A percentile compares a stretch with the other conserved stretches of the same genome.
Evolutionary conservation across 2,888 invertebrate species (phyloP).

Genomic region (Phragmatobia fuliginosa): DNA sequence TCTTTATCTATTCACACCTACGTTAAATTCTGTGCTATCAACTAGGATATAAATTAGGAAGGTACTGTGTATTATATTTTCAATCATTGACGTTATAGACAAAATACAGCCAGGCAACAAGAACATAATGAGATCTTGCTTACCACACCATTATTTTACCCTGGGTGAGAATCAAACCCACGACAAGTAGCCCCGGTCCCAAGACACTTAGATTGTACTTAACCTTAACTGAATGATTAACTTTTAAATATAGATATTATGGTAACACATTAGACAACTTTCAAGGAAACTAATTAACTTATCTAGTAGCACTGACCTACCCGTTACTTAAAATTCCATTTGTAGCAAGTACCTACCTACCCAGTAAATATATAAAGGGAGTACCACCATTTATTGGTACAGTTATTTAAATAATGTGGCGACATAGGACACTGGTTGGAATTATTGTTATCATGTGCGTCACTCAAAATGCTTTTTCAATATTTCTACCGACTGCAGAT

Average conservation of each 20-base stretch:
- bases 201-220: neutral
- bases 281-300: slow-evolving; percentile 42
- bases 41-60: too few relatives aligned
- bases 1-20: too few relatives aligned
- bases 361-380: slow-evolving; percentile 28
- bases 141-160: too few relatives aligned
- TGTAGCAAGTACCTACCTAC: slow-evolving; percentile 11
- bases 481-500: slow-evolving; percentile 61
- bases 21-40: too few relatives aligned
- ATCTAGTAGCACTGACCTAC: slow-evolving; percentile 76
- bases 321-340: slow-evolving; percentile 54
- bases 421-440: slow-evolving; percentile 35
- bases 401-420: slow-evolving; percentile 58
- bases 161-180: neutral
- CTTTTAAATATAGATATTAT: neutral
- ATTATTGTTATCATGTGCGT: slow-evolving; percentile 43
- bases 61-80: too few relatives aligned
- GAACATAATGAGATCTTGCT: too few relatives aligned
- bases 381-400: slow-evolving; percentile 3
- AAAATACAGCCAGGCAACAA: too few relatives aligned
- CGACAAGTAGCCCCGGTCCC: too few relatives aligned
- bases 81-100: too few relatives aligned
- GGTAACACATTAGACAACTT: slow-evolving; percentile 7
- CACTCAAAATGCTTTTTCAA: slow-evolving; percentile 26
- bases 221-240: neutral